phyloP scores from a whole-genome alignment of 2,797 vertebrate genomes.

The Tolypeutes matacus region DNA sequence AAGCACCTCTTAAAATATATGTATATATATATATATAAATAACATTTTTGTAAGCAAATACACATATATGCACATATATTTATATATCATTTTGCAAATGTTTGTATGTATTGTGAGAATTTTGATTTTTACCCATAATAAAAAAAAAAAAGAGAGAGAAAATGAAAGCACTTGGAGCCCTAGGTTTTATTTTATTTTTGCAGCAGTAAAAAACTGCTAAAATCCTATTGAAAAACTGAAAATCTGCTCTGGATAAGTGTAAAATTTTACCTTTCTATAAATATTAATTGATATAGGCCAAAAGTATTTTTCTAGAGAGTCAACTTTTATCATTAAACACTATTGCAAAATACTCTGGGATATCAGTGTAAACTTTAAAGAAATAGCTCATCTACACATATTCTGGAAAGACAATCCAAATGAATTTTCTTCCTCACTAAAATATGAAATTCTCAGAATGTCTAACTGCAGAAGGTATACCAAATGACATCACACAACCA shows the following conservation, averaged over 20 bases:
- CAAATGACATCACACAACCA: conserved; percentile 46
- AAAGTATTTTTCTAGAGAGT: conserved; percentile 15
- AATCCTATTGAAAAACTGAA: not conserved
- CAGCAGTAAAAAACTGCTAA: conserved; percentile 11
- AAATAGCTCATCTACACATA: not conserved
- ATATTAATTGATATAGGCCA: not conserved
- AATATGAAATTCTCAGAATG: not conserved
- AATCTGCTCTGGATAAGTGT: not conserved
- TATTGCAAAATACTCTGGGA: not conserved
- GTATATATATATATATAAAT: too few species aligned
- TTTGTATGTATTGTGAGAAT: too few species aligned
- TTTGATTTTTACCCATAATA: too few species aligned
- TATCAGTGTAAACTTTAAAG: not conserved
- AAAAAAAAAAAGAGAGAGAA: too few species aligned
- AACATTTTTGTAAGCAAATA: too few species aligned
- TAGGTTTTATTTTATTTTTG: conserved; percentile 25
- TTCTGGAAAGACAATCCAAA: conserved; percentile 33
- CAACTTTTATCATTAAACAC: conserved; percentile 39
- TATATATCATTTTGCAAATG: too few species aligned
- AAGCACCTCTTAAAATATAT: too few species aligned
- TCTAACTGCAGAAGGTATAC: not conserved
- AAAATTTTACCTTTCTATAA: conserved; percentile 19
- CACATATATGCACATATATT: too few species aligned
- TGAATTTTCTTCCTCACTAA: conserved; percentile 38
- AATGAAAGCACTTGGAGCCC: not conserved